Conservation (phyloP, 2,888 invertebrate genomes). For the Drosophila macrospina region DNA sequence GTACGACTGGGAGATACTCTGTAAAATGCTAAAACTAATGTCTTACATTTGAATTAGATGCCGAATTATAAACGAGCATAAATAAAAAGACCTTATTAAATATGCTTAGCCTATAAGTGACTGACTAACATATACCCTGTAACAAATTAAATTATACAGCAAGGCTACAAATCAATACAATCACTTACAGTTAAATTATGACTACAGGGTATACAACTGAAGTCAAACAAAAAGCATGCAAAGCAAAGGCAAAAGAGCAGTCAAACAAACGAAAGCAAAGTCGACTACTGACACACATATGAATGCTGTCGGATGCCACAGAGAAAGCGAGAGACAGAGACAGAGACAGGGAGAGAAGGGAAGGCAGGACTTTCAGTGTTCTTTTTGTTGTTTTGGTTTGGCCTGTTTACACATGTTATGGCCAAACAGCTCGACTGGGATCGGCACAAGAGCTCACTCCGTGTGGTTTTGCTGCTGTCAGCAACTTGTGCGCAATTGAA, state of each 20-base stretch:
- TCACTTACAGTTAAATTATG: no score
- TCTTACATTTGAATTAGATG: background rate
- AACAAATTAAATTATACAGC: background rate
- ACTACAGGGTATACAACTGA: constrained; percentile 21
- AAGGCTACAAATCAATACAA: background rate
- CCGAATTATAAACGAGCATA: background rate
- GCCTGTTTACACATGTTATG: constrained; percentile 76
- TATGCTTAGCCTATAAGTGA: no score
- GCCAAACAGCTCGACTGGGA: constrained; percentile 58
- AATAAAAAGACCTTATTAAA: background rate
- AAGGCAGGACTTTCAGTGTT: constrained; percentile 6
- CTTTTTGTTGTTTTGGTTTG: constrained; percentile 20
- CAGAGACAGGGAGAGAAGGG: background rate
- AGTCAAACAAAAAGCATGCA: constrained; percentile 43
- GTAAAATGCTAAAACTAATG: no score
- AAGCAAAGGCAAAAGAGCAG: constrained; percentile 37
- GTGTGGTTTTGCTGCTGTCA: constrained; percentile 61
- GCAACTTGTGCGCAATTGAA: constrained; percentile 79
- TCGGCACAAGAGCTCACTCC: constrained; percentile 20
- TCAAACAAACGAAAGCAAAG: constrained; percentile 53
- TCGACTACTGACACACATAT: constrained; percentile 72
- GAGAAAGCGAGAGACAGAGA: background rate
- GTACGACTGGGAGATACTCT: background rate
- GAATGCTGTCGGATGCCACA: constrained; percentile 54
- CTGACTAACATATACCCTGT: background rate